Evolutionary conservation across 2,888 invertebrate species (phyloP).

Genomic region (Silvanus unidentatus): DNA sequence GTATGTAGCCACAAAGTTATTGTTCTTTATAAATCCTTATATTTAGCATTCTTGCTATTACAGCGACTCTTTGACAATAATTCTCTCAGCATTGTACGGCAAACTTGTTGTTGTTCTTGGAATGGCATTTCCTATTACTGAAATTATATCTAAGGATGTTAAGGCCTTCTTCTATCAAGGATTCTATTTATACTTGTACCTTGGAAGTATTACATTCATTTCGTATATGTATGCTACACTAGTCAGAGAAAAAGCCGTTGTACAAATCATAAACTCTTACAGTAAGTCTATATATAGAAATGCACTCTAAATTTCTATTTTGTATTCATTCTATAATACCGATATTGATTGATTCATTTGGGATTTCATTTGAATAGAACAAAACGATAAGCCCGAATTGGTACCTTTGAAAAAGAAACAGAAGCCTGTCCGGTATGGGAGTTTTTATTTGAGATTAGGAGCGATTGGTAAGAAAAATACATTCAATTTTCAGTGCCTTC

Average conservation of each 20-base stretch:
- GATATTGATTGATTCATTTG: background rate
- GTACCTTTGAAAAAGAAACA: background rate
- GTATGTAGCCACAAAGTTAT: too few species aligned
- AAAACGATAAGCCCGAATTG: slow-evolving; percentile 2
- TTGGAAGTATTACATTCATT: slow-evolving; percentile 70
- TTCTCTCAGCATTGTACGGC: slow-evolving; percentile 76
- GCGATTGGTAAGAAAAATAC: slow-evolving; percentile 61
- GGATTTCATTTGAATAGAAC: background rate
- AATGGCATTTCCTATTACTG: slow-evolving; percentile 80
- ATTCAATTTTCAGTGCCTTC: too few species aligned
- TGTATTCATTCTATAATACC: background rate
- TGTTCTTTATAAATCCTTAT: too few species aligned
- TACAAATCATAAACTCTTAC: slow-evolving; percentile 47
- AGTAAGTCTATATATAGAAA: slow-evolving; percentile 22
- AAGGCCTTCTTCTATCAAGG: slow-evolving; percentile 73
- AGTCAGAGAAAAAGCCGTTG: slow-evolving; percentile 48
- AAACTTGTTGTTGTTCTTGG: slow-evolving; percentile 79
- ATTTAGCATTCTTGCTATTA: slow-evolving; percentile 7
- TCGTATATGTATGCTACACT: slow-evolving; percentile 56
- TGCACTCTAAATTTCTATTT: too few species aligned
- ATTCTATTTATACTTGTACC: slow-evolving; percentile 77
- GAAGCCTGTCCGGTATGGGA: slow-evolving; percentile 60
- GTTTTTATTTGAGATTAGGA: slow-evolving; percentile 80
- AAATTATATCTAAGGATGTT: slow-evolving; percentile 73
- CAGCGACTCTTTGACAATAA: slow-evolving; percentile 66